Conservation (phyloP, 2,888 invertebrate species). For the Dicycla oo region DNA sequence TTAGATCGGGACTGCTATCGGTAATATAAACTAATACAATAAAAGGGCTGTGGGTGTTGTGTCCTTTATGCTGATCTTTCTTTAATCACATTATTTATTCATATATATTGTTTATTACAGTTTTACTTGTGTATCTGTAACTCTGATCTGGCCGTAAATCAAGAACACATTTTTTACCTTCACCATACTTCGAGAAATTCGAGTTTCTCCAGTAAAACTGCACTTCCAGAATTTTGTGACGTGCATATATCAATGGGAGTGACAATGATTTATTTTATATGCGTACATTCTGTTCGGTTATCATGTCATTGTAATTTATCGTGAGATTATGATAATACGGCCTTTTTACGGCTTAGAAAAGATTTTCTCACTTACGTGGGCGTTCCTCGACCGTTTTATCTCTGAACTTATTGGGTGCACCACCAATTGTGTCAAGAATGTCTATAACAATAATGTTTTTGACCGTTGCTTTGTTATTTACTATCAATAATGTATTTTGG, state of each 20-base stretch:
- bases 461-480: constrained; percentile 49
- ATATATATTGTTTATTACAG: background rate
- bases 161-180: background rate
- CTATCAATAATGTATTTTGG: constrained; percentile 22
- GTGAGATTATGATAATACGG: constrained; percentile 73
- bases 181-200: background rate
- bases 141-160: constrained; percentile 7
- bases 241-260: constrained; percentile 45
- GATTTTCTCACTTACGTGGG: constrained; percentile 55
- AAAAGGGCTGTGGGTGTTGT: constrained; percentile 46
- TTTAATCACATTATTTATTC: constrained; percentile 14
- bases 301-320: constrained; percentile 71
- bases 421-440: constrained; percentile 54
- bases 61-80: constrained; percentile 41
- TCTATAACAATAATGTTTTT: constrained; percentile 45
- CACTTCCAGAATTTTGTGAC: constrained; percentile 39
- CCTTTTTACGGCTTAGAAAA: constrained; percentile 52
- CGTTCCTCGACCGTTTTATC: constrained; percentile 57
- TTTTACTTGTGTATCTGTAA: background rate
- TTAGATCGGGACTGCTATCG: constrained; percentile 61
- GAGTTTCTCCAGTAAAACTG: constrained; percentile 12
- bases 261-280: constrained; percentile 65
- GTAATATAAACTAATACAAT: constrained; percentile 56
- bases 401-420: constrained; percentile 51
- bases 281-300: constrained; percentile 65